Conservation (phyloP, 2,888 invertebrate species). For the Rotaria magnacalcarata region DNA sequence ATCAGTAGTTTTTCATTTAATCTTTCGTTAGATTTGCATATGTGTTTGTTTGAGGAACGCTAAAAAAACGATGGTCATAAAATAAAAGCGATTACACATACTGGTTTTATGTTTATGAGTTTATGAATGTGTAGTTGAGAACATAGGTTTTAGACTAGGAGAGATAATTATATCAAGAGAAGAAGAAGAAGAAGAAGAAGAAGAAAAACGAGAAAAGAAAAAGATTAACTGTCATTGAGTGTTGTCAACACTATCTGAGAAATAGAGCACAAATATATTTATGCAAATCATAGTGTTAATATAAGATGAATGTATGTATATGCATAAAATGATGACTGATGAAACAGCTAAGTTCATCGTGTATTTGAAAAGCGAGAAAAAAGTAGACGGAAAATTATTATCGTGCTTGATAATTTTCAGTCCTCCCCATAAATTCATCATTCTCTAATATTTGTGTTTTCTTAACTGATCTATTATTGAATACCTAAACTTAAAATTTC, state of each 20-base stretch:
- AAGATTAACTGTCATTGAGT: background rate
- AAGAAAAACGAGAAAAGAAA: background rate
- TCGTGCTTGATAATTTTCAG: no score
- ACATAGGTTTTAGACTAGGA: background rate
- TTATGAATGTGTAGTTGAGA: background rate
- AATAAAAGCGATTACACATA: background rate
- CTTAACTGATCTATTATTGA: no score
- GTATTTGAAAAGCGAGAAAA: background rate
- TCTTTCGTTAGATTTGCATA: background rate
- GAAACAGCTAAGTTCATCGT: background rate
- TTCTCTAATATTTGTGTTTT: no score
- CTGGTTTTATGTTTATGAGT: background rate
- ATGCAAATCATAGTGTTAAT: slow-evolving; percentile 17
- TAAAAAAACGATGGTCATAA: background rate
- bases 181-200: background rate
- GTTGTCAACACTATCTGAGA: background rate
- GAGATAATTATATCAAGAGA: background rate
- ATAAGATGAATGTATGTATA: background rate
- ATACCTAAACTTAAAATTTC: no score
- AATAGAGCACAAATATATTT: background rate
- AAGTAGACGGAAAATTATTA: no score
- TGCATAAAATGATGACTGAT: background rate
- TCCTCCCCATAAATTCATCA: no score
- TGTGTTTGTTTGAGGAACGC: background rate
- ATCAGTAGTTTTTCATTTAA: background rate